Conservation (phyloP, 2,113 vertebrate genomes). For the Coreoperca whiteheadi region DNA sequence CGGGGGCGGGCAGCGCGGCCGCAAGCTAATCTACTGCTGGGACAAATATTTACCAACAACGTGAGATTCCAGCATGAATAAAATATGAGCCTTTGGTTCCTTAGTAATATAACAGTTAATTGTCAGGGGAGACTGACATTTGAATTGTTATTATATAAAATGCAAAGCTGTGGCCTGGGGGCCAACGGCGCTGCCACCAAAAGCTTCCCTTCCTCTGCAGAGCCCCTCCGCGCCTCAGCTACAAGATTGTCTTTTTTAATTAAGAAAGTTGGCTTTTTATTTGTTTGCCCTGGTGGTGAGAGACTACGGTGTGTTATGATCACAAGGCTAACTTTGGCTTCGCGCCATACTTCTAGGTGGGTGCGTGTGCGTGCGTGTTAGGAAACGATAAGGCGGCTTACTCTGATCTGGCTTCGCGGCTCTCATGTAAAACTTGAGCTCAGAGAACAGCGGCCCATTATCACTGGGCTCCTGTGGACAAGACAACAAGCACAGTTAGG, state of each 20-base stretch:
- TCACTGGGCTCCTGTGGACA: conserved; percentile 92
- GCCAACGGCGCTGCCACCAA: conserved; percentile 65
- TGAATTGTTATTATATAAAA: conserved; percentile 87
- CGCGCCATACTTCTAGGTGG: conserved; percentile 8
- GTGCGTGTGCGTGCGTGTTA: not conserved
- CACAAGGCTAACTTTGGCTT: conserved; percentile 49
- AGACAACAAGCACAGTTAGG: not conserved
- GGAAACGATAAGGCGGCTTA: conserved; percentile 82
- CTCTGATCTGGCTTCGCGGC: conserved; percentile 96
- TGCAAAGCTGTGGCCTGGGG: conserved; percentile 79
- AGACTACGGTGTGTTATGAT: conserved; percentile 46
- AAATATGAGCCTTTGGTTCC: conserved; percentile 82
- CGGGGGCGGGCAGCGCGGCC: conserved; percentile 50
- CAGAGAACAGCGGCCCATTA: conserved; percentile 96
- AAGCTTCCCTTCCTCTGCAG: conserved; percentile 56
- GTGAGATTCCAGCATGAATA: conserved; percentile 82
- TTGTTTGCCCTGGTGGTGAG: conserved; percentile 67
- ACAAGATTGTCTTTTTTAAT: conserved; percentile 81
- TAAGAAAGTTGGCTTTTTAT: conserved; percentile 78
- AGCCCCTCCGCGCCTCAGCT: conserved; percentile 46
- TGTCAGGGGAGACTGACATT: conserved; percentile 85
- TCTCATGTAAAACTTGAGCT: conserved; percentile 97
- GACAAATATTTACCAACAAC: conserved; percentile 88
- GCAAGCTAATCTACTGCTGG: conserved; percentile 81
- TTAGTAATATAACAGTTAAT: conserved; percentile 87